Evolutionary conservation across 2,113 vertebrate genomes (phyloP), one percentile per base, ranked within the genome.

Genomic region (Regulus satrapa): DNA sequence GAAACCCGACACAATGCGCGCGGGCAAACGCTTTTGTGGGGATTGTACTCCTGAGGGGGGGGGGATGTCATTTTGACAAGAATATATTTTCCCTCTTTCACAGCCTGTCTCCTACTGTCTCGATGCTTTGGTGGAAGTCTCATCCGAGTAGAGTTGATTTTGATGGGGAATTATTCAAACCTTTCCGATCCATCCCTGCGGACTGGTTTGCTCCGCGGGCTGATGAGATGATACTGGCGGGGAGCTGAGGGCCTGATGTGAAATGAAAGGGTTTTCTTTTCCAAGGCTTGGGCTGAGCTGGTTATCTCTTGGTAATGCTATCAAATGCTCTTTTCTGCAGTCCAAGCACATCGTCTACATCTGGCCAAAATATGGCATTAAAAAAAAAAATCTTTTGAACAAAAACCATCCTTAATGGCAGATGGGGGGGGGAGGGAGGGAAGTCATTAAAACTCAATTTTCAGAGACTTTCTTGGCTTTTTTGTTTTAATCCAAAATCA

Each of bases 81-180:
- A 80, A 75, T n/a, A 3, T 66, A 51, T 94, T 92, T 80, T 14
- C 25, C 46, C 46, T 34, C 79, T 78, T 66, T 85, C 51, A 3
- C 85, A 68, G 88, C 79, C 88, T 71, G 77, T 81, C 89, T 88
- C 36, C 32, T 77, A 7, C 51, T 26, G 64, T 52, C 91, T 43
- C 1, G 46, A 40, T 89, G 88, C 90, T 87, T 86, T 87, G 82
- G 69, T 72, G 77, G 77, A 85, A 92, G 66, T 20, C 72, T 77
- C 45, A 45, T 61, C 68, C 31, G 2, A 66, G 88, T 3, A 2
- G 32, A 2, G 77, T 85, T 90, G 80, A 51, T 88, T 96, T 74
- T 88, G 94, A 94, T 88, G 82, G 29, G 89, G 91, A 95, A 92
- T 96, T 94, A 90, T 95, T 91, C 87, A 29, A 48, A 54, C 63